Conservation (phyloP, 2,888 invertebrate species). For the Actias luna region DNA sequence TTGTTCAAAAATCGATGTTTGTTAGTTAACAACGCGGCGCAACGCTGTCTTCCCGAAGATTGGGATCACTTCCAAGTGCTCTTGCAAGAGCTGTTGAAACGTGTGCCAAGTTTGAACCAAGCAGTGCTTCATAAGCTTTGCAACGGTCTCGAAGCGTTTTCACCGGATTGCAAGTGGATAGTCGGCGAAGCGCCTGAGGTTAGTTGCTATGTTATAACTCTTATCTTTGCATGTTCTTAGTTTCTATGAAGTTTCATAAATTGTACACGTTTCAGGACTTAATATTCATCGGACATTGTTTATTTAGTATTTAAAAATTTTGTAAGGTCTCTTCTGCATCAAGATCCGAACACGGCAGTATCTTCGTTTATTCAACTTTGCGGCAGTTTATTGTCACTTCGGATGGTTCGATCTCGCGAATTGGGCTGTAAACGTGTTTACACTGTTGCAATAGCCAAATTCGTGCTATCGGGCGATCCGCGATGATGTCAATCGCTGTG, state of each 20-base stretch:
- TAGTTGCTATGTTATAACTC: slow-evolving; percentile 18
- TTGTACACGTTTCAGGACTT: no score
- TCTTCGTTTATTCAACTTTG: background rate
- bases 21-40: slow-evolving; percentile 78
- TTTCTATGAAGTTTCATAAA: no score
- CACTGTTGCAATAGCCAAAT: slow-evolving; percentile 45
- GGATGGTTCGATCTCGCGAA: slow-evolving; percentile 44
- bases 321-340: background rate
- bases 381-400: slow-evolving; percentile 23
- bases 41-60: slow-evolving; percentile 90
- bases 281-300: no score
- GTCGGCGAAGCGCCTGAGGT: slow-evolving; percentile 97
- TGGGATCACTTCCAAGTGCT: slow-evolving; percentile 98
- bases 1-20: slow-evolving; percentile 13
- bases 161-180: slow-evolving; percentile 98
- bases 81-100: slow-evolving; percentile 90
- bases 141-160: slow-evolving; percentile 96
- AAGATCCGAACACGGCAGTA: background rate
- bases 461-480: slow-evolving; percentile 55
- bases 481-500: slow-evolving; percentile 11
- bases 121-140: slow-evolving; percentile 90
- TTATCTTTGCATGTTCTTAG: background rate
- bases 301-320: no score
- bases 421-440: slow-evolving; percentile 27
- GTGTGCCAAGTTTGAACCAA: slow-evolving; percentile 90